Evolutionary conservation across 2,113 vertebrate genomes (phyloP).

Genomic region (Rhizomys pruinosus): DNA sequence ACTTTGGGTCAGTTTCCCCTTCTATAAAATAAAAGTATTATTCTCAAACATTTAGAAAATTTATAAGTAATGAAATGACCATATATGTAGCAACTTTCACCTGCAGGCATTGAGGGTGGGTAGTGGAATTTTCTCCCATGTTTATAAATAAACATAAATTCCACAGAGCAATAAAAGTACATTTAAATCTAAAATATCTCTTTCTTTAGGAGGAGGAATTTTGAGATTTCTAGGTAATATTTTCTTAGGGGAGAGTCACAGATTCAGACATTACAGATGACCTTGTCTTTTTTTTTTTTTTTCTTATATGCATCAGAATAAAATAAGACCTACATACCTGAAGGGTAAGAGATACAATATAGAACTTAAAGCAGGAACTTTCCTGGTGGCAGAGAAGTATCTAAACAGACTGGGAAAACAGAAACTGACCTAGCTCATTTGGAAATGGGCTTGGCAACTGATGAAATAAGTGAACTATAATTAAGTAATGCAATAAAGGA

Average conservation of each 20-base stretch:
- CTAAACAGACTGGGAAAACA: conserved; percentile 81
- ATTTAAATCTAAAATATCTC: not conserved
- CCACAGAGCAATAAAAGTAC: not conserved
- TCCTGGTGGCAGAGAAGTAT: conserved; percentile 70
- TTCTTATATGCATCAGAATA: not conserved
- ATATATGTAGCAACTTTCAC: not conserved
- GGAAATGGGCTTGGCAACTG: conserved; percentile 79
- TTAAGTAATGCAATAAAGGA: conserved; percentile 80
- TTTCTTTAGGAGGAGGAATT: conserved; percentile 17
- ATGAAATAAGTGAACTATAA: conserved; percentile 78
- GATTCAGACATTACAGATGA: not conserved
- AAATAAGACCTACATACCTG: not conserved
- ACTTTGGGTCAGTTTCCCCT: not conserved
- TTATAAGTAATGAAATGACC: not conserved
- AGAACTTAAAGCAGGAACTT: conserved; percentile 71
- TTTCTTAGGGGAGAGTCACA: not conserved
- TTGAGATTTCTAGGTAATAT: not conserved
- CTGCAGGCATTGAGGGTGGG: not conserved
- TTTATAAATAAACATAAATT: conserved; percentile 31
- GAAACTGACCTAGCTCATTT: conserved; percentile 80
- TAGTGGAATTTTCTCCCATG: not conserved
- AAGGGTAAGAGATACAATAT: not conserved
- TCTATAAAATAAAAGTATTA: not conserved
- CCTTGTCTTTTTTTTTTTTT: not conserved
- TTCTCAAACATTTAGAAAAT: conserved; percentile 15